A percentile compares a stretch with the other conserved stretches of the same genome.
These are phyloP conservation scores for Leptatherina wallacei DNA, from an alignment of 2,797 vertebrate species.

Conservation along the genomic window DNA sequence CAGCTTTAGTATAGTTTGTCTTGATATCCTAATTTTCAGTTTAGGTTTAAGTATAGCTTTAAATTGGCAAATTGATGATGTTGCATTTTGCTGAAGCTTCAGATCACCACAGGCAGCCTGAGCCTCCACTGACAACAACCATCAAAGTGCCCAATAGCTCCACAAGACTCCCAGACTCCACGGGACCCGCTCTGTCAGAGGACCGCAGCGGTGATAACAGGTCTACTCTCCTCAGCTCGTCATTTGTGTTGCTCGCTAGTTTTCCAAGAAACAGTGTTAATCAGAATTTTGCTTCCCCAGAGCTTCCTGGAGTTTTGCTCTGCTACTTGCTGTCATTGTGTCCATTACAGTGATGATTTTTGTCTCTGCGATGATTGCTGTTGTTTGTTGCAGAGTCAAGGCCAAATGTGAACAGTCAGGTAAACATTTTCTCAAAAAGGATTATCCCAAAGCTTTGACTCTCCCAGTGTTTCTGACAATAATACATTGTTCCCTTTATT, in stretches of 20 bases:
- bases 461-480: not conserved
- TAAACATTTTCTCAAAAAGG: conserved; percentile 34
- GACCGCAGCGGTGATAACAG: conserved; percentile 46
- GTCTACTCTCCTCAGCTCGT: conserved; percentile 41
- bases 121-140: conserved; percentile 42
- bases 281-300: conserved; percentile 42
- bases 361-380: conserved; percentile 44
- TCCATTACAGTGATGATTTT: conserved; percentile 54
- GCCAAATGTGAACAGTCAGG: conserved; percentile 42
- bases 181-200: conserved; percentile 33
- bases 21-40: not conserved
- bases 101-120: conserved; percentile 28
- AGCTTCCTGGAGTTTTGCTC: conserved; percentile 50
- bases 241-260: not conserved
- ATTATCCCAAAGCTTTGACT: conserved; percentile 3
- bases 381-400: conserved; percentile 62
- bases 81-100: conserved; percentile 51
- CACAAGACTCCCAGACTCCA: conserved; percentile 26
- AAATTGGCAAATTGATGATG: not conserved
- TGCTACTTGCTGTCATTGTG: conserved; percentile 53
- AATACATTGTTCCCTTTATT: not conserved
- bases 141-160: conserved; percentile 24
- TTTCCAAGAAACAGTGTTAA: not conserved
- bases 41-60: not conserved
- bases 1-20: not conserved